Evolutionary conservation across 2,888 invertebrate species (phyloP), one percentile per base, ranked within the genome.

Genomic region (Netelia melanura): DNA sequence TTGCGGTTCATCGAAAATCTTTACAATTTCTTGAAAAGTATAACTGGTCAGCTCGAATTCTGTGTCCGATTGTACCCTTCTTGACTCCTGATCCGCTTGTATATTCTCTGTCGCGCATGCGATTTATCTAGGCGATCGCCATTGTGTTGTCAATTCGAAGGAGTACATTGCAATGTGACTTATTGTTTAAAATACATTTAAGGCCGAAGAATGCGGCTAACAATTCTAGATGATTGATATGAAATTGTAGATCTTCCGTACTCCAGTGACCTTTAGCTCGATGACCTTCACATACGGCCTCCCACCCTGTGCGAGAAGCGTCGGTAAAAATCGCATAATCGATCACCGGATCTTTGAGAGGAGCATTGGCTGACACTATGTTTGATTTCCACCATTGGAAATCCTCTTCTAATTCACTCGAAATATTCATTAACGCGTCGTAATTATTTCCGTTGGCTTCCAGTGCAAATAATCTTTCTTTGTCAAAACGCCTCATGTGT

Each of bases 321-420:
- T 86, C 86, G 0, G 86, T 85, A 52, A 86, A 88, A 67, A 88
- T 86, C 65, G 86, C 82, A 2, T 74, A 23, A 1, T 80, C 72
- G 52, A 79, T 85, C 44, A 17, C 43, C 1, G 62, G 72, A n/a
- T 81, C 48, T 8, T 30, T 52, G 3, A 84, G 64, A 2, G 85
- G 71, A 5, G 78, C 83, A 11, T 61, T 75, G 1, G 80, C 81
- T 6, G 30, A 76, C 56, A 52, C 0, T 1, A 65, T 58, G 38
- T 76, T 62, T 56, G 3, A 17, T n/a, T 43, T 68, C 75, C 75
- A 81, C 75, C 75, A 75, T 1, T 25, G 6, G n/a, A 81, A 58
- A 43, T 75, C 75, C 10, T 81, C 61, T 54, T 71, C 3, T 43
- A 79, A 79, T 9, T 64, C 17, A 11, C 17, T n/a, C 23, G 61